Evolutionary conservation across 2,888 invertebrate species (phyloP).

Genomic region (Leucophenga montana): DNA sequence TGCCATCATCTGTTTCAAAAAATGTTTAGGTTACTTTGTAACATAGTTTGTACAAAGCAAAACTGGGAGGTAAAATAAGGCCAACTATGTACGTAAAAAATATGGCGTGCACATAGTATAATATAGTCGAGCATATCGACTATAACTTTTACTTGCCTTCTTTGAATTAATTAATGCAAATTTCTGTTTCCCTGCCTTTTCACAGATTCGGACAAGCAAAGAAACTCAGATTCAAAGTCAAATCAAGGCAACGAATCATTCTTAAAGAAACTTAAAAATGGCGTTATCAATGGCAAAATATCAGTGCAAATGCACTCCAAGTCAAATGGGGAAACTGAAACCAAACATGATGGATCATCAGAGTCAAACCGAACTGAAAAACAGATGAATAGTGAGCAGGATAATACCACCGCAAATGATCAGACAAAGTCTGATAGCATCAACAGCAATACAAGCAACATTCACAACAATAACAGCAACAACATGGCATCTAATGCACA

Average conservation of each 20-base stretch:
- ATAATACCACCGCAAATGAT: constrained; percentile 47
- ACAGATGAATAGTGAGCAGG: constrained; percentile 31
- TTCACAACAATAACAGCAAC: constrained; percentile 34
- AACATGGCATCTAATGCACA: constrained; percentile 73
- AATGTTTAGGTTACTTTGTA: too few species aligned
- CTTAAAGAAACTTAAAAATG: constrained; percentile 49
- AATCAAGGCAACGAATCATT: constrained; percentile 57
- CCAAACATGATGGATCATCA: constrained; percentile 6
- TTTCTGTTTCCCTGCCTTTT: neutral
- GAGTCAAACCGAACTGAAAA: constrained; percentile 49
- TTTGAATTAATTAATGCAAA: neutral
- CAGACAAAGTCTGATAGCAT: constrained; percentile 29
- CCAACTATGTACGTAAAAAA: too few species aligned
- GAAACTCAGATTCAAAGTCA: constrained; percentile 44
- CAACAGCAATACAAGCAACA: constrained; percentile 1
- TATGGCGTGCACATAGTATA: too few species aligned
- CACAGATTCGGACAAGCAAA: constrained; percentile 23
- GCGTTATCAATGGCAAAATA: constrained; percentile 38
- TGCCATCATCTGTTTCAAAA: too few species aligned
- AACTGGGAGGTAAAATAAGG: too few species aligned
- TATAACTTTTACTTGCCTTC: too few species aligned
- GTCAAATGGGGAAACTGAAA: constrained; percentile 19
- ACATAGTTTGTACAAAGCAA: too few species aligned
- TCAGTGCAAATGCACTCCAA: constrained; percentile 53
- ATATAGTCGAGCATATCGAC: too few species aligned